Evolutionary conservation across 2,113 vertebrate species (phyloP).

Genomic region (Coracopsis vasa): DNA sequence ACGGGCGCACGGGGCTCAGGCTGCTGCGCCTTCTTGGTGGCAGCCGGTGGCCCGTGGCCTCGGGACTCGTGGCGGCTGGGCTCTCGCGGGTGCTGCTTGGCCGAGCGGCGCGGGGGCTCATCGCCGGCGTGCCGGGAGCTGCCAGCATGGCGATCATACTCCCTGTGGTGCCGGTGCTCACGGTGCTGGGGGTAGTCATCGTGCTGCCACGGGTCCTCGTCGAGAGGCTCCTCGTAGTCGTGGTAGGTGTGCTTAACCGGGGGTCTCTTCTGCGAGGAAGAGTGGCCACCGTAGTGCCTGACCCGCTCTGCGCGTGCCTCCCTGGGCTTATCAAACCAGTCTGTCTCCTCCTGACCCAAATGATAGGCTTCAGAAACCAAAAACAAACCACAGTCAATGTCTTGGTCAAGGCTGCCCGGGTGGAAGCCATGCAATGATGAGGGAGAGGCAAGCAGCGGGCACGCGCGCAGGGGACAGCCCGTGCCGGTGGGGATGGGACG

Average conservation of each 20-base stretch:
- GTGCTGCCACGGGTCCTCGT: conserved; percentile 88
- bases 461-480: conserved; percentile 67
- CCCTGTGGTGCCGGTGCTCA: conserved; percentile 89
- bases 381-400: conserved; percentile 84
- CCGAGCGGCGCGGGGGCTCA: conserved; percentile 83
- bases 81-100: conserved; percentile 88
- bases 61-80: conserved; percentile 81
- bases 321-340: conserved; percentile 99
- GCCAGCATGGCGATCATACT: conserved; percentile 84
- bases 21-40: conserved; percentile 81
- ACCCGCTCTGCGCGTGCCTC: conserved; percentile 92
- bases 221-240: conserved; percentile 92
- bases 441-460: conserved; percentile 66
- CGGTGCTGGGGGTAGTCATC: conserved; percentile 88
- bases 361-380: conserved; percentile 98
- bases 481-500: conserved; percentile 51
- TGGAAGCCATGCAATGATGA: conserved; percentile 85
- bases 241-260: conserved; percentile 93
- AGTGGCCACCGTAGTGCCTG: conserved; percentile 90
- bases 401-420: conserved; percentile 66
- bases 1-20: conserved; percentile 76
- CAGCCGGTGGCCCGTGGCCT: conserved; percentile 73
- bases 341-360: conserved; percentile 99
- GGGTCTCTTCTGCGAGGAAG: conserved; percentile 88
- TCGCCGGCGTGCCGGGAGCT: conserved; percentile 85